Evolutionary conservation across 2,888 invertebrate genomes (phyloP), one percentile per base, ranked within the genome.

Genomic region (Ophion ventricosus): DNA sequence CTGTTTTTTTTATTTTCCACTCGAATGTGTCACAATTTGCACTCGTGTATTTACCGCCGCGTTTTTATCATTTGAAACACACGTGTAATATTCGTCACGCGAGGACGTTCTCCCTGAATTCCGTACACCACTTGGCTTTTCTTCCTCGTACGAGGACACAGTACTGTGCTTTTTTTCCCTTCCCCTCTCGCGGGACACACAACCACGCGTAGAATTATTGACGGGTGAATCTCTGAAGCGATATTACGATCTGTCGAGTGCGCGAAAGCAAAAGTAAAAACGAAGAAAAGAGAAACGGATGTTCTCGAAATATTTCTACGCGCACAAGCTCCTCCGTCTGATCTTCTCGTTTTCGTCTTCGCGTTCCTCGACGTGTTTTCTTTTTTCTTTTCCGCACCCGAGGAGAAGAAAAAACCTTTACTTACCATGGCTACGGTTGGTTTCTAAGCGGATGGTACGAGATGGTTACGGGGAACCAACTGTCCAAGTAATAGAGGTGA

Each of bases 391-490:
- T 59, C 23, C 57, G 56, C 26, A 57, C 54, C 69, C 59, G 54
- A 25, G 25, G n/a, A 66, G 40, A 25, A 77, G 17, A 20, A 43
- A 64, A 74, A 80, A 76, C 74, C 73, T 74, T 73, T 91, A 91
- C 91, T 92, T 92, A 92, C 92, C 92, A 92, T 92, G 85, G 84
- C 89, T 91, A 89, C 88, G 87, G 89, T 90, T 89, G 90, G 88
- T 90, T 90, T 90, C 87, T 89, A 87, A 87, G 87, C 66, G 84
- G 90, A 91, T 89, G 90, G 89, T 89, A 85, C 93, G 91, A 93
- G 93, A 92, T 93, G 93, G 92, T 92, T 88, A 92, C 91, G 87
- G 90, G 87, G 91, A 93, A 93, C 93, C 93, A 93, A 93, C 93
- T 93, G 93, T 91, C 91, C 90, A 88, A 91, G 86, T 88, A 83